Evolutionary conservation across 2,113 vertebrate species (phyloP), one percentile per base, ranked within the genome.

Genomic region (Raja brachyura): DNA sequence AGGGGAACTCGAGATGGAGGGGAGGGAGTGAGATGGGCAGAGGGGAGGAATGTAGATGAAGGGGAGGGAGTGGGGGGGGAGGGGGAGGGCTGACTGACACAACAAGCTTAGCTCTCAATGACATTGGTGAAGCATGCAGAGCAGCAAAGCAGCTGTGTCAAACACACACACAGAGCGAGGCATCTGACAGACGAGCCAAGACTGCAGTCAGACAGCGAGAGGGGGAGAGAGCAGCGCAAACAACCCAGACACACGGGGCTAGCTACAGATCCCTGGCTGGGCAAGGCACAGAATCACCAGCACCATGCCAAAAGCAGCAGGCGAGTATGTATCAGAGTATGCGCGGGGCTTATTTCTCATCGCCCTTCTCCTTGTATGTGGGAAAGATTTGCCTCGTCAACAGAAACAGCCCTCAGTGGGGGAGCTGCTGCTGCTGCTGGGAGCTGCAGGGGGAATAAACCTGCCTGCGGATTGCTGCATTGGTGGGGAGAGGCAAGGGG

Each of bases 261-360:
- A 83, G 22, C 4, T 20, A 48, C 2, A 56, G 25, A 48, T 9
- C 48, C 13, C 48, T 48, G 39, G 39, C 20, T 56, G 79, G 48
- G 56, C 20, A 56, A 48, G 5, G 3, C 81, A 14, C 2, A 28
- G 4, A 13, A n/a, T n/a, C 83, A 31, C 25, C n/a, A n/a, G n/a
- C 25, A 63, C 56, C 56, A 86, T 86, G 83, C 83, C 83, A 63
- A 86, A 86, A 86, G 6, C 83, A 31, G 83, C 56, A 63, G 83
- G 39, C 31, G 78, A 86, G 83, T 86, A 86, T 13, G 83, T 86
- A 63, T 31, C 28, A 0, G 3, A 54, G 39, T n/a, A n/a, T n/a
- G n/a, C 39, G 8, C 48, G 1, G 4, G 54, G 10, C 31, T 14
- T n/a, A 31, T n/a, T 31, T 63, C 25, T 28, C 5, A 5, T 16